These are phyloP conservation scores for Heliconius ismenius DNA, from an alignment of 2,888 invertebrate genomes.

Conservation along the genomic window DNA sequence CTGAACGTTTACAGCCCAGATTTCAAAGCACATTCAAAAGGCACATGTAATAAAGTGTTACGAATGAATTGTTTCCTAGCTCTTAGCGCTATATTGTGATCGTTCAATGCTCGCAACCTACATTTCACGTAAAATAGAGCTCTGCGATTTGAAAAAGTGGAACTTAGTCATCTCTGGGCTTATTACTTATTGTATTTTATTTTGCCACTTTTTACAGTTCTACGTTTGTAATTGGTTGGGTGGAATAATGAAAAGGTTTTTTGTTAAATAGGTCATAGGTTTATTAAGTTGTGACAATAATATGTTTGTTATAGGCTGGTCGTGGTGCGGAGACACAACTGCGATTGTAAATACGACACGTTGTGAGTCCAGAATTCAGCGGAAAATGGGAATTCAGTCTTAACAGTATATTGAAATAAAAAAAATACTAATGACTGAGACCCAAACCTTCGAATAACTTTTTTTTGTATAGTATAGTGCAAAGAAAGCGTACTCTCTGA, in stretches of 20 bases:
- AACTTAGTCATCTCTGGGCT: slow-evolving; percentile 36
- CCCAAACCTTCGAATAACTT: too few species aligned
- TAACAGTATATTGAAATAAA: too few species aligned
- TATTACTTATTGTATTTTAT: slow-evolving; percentile 35
- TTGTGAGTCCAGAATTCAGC: too few species aligned
- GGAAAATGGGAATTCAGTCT: too few species aligned
- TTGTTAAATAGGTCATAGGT: not conserved
- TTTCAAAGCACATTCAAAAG: slow-evolving; percentile 24
- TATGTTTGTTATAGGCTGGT: not conserved
- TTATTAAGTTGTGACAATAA: not conserved
- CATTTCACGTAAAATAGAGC: slow-evolving; percentile 43
- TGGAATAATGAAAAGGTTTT: not conserved
- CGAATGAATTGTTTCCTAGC: slow-evolving; percentile 42
- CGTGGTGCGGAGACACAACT: not conserved
- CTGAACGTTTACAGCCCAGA: not conserved
- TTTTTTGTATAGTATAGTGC: not conserved
- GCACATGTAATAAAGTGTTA: slow-evolving; percentile 37
- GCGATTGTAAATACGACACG: too few species aligned
- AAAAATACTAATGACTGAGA: too few species aligned
- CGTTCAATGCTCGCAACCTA: slow-evolving; percentile 45
- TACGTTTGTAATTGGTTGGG: not conserved
- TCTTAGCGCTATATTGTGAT: slow-evolving; percentile 43
- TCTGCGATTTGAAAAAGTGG: slow-evolving; percentile 39
- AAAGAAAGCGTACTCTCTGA: not conserved
- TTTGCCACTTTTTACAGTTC: slow-evolving; percentile 32